A percentile compares a stretch with the other conserved stretches of the same genome.
These are phyloP conservation scores for Balanococcus diminutus DNA, from an alignment of 2,888 invertebrate genomes.

Conservation along the genomic window DNA sequence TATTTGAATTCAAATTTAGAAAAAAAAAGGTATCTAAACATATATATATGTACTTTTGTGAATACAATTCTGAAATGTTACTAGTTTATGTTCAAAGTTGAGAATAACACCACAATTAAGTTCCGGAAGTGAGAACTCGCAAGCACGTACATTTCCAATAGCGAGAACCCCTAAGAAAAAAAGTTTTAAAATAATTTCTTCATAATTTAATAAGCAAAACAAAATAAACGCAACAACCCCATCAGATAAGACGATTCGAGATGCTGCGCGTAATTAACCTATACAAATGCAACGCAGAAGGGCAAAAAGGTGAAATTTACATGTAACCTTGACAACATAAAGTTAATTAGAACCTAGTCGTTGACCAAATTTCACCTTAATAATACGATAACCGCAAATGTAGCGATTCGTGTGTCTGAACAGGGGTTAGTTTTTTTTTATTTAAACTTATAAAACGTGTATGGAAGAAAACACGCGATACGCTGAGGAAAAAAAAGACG, in stretches of 20 bases:
- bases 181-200: neutral
- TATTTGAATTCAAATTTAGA: no score
- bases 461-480: neutral
- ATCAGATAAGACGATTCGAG: neutral
- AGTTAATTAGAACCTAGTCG: neutral
- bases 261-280: neutral
- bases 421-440: neutral
- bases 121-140: no score
- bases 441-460: neutral
- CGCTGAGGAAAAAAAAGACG: neutral
- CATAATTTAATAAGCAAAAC: neutral
- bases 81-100: no score
- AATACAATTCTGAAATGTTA: no score
- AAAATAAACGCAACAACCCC: neutral
- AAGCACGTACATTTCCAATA: no score
- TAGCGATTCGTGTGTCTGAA: neutral
- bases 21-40: no score
- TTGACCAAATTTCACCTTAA: conserved; percentile 1
- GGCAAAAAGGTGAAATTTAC: neutral
- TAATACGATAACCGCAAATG: conserved; percentile 5
- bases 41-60: no score
- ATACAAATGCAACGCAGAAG: neutral
- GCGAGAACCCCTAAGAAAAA: no score
- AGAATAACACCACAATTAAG: no score
- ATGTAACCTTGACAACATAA: neutral